A percentile compares a stretch with the other conserved stretches of the same genome.
Conservation (phyloP, 1,140 invertebrate species). For the Colletes gigas region DNA sequence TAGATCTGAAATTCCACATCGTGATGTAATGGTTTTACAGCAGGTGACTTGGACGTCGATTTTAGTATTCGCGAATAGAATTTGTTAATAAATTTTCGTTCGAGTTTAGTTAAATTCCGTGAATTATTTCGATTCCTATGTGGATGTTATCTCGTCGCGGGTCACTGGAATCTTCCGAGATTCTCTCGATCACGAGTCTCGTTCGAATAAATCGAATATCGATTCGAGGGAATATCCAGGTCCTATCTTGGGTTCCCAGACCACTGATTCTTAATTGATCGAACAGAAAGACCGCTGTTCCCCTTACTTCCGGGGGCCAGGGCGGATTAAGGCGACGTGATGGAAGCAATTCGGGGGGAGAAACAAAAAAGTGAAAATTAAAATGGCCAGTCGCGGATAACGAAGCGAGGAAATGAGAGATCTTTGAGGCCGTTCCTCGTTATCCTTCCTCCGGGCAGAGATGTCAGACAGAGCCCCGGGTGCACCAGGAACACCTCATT, state of each 20-base stretch:
- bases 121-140: neutral
- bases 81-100: no score
- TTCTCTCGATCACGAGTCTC: neutral
- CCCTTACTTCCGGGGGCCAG: slow-evolving; percentile 14
- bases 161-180: neutral
- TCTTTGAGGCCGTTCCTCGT: slow-evolving; percentile 39
- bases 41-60: no score
- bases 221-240: slow-evolving; percentile 25
- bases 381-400: slow-evolving; percentile 54
- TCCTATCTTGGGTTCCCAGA: slow-evolving; percentile 34
- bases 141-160: no score
- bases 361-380: slow-evolving; percentile 56
- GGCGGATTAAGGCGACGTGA: slow-evolving; percentile 48
- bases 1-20: no score
- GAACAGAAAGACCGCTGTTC: slow-evolving; percentile 49
- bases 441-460: slow-evolving; percentile 40
- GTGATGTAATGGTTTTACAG: no score
- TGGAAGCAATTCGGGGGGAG: slow-evolving; percentile 30
- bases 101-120: no score
- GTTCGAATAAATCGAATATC: slow-evolving; percentile 47
- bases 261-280: slow-evolving; percentile 59
- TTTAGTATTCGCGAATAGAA: no score
- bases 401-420: slow-evolving; percentile 40
- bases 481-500: no score
- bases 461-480: no score